Evolutionary conservation across 2,797 vertebrate species (phyloP).

Genomic region (Argya squamiceps): DNA sequence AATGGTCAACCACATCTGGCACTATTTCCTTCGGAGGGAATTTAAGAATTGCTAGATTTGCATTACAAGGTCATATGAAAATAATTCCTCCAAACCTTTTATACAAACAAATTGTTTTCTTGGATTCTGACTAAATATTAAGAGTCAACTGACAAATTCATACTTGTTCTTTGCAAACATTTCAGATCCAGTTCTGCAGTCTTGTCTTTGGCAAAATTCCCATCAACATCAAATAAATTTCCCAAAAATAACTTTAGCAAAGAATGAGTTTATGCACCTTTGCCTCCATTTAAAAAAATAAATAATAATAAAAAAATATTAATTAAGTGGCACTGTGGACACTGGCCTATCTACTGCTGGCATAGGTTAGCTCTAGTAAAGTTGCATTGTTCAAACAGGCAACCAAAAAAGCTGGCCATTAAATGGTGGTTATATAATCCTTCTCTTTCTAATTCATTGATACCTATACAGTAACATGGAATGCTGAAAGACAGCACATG

Average conservation of each 20-base stretch:
- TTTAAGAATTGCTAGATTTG: slow-evolving; percentile 70
- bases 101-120: slow-evolving; percentile 54
- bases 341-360: neutral
- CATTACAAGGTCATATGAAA: slow-evolving; percentile 67
- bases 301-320: no score
- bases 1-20: slow-evolving; percentile 76
- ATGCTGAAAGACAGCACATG: neutral
- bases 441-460: neutral
- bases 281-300: neutral
- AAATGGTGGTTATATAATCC: neutral
- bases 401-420: neutral
- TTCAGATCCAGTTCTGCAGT: neutral
- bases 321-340: neutral
- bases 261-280: neutral
- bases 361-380: neutral
- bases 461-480: neutral
- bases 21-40: slow-evolving; percentile 63
- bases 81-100: slow-evolving; percentile 59
- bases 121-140: slow-evolving; percentile 47
- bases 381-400: neutral
- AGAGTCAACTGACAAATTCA: slow-evolving; percentile 23
- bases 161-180: neutral
- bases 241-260: neutral
- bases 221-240: neutral
- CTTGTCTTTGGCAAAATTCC: neutral